Evolutionary conservation across 2,113 vertebrate genomes (phyloP), one percentile per base, ranked within the genome.

Genomic region (Mola mola): DNA sequence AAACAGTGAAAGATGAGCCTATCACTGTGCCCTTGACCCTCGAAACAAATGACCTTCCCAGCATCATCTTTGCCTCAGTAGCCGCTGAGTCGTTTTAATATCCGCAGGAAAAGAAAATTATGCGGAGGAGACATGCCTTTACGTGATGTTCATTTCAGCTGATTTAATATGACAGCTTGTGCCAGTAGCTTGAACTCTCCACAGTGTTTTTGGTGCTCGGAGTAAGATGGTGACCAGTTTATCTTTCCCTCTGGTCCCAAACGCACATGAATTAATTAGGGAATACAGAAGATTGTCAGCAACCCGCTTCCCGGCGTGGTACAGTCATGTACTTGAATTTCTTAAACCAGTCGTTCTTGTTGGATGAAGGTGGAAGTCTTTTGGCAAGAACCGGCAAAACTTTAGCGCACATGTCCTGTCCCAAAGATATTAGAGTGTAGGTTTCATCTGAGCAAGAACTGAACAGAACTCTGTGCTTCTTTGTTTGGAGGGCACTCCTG

Each of bases 401-500:
- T 13, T 82, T 65, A 55, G 68, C 41, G 65, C 73, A 72, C 58
- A 79, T 58, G 75, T 79, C 68, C 68, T 17, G n/a, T 65, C 62
- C 44, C 66, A 63, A 24, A 70, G 70, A 63, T 50, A 42, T 1
- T 24, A 73, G 66, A 79, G 79, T 86, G 69, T 86, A 44, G 70
- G 70, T 81, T 86, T 76, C 79, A 4, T 67, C 69, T 66, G 70
- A 72, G 66, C 20, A 44, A 49, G 70, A 55, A 70, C 37, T 76
- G 2, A 3, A 65, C 66, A 66, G 78, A 67, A 78, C 62, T 78
- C 69, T 66, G 21, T 50, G 66, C 36, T 60, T 17, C 55, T 48
- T 61, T 56, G 13, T 49, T 71, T 62, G 41, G 15, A 13, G 63
- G 67, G 53, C 59, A 21, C 44, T 71, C 67, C 63, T 65, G 44